Conservation (phyloP, 2,888 invertebrate genomes). For the Cheilosia impressa region DNA sequence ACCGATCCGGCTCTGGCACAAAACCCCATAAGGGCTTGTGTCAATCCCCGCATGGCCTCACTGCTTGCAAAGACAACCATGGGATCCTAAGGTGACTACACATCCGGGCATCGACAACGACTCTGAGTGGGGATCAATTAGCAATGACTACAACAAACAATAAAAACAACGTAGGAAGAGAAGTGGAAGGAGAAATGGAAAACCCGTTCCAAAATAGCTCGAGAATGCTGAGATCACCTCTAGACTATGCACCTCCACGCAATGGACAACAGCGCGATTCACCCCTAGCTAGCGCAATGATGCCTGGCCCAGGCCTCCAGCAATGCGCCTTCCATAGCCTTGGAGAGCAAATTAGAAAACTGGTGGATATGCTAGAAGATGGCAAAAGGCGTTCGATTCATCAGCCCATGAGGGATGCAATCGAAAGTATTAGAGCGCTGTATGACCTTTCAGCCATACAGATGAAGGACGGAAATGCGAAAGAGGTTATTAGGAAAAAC, state of each 20-base stretch:
- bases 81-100: background rate
- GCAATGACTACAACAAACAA: background rate
- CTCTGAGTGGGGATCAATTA: background rate
- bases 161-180: background rate
- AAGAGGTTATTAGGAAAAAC: too few species aligned
- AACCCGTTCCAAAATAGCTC: too few species aligned
- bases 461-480: too few species aligned
- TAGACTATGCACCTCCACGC: too few species aligned
- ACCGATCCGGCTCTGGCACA: constrained; percentile 29
- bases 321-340: background rate
- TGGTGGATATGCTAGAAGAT: constrained; percentile 8
- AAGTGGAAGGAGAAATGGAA: background rate
- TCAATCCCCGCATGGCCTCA: too few species aligned
- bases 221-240: too few species aligned
- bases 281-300: too few species aligned
- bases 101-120: background rate
- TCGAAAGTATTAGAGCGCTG: constrained; percentile 7
- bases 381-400: constrained; percentile 4
- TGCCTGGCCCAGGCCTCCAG: background rate
- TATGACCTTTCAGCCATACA: background rate
- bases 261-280: too few species aligned
- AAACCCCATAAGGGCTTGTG: too few species aligned
- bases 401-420: constrained; percentile 5
- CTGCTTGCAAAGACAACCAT: background rate
- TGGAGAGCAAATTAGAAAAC: background rate